These are phyloP conservation scores for Alcedo quadribrachys DNA, from an alignment of 2,797 vertebrate genomes.

Conservation along the genomic window DNA sequence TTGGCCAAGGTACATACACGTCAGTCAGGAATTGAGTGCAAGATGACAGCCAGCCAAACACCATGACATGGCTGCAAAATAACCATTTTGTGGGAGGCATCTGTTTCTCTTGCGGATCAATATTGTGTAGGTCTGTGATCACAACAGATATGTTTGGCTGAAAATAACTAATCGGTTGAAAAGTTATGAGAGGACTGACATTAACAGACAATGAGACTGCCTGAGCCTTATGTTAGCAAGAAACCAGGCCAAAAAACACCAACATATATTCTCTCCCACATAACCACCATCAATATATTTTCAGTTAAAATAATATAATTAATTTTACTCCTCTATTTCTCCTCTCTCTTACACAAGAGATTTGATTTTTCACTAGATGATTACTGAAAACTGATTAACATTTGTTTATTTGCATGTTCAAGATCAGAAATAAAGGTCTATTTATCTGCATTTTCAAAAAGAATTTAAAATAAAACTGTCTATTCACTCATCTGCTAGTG, in stretches of 20 bases:
- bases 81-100: background rate
- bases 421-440: background rate
- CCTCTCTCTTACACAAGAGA: background rate
- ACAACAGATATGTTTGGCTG: conserved; percentile 5
- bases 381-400: background rate
- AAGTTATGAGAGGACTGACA: background rate
- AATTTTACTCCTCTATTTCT: background rate
- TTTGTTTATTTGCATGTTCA: background rate
- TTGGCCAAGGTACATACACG: background rate
- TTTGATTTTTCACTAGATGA: background rate
- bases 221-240: background rate
- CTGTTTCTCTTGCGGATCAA: background rate
- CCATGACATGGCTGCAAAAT: background rate
- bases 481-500: background rate
- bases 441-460: background rate
- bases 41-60: background rate
- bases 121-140: background rate
- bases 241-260: background rate
- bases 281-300: background rate
- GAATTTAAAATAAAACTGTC: background rate
- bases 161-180: conserved; percentile 4
- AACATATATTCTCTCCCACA: background rate
- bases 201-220: background rate
- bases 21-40: background rate
- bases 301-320: background rate